These are phyloP conservation scores for Saccopteryx bilineata DNA, from an alignment of 2,113 vertebrate species.

Conservation along the genomic window DNA sequence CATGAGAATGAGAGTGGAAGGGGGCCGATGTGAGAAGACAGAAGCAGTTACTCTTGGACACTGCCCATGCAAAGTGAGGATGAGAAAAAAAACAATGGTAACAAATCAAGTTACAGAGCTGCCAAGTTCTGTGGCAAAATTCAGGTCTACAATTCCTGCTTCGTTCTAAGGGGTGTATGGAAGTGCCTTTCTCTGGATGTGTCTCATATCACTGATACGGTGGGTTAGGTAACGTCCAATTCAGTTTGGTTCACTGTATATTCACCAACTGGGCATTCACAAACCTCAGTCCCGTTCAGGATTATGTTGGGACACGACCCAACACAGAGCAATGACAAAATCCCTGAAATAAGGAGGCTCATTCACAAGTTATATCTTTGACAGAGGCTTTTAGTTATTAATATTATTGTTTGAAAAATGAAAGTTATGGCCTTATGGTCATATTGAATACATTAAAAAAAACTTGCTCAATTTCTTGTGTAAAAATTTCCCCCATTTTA, in stretches of 20 bases:
- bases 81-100: background rate
- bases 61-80: background rate
- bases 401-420: background rate
- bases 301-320: background rate
- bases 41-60: background rate
- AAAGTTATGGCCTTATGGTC: background rate
- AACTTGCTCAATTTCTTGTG: background rate
- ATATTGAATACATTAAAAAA: background rate
- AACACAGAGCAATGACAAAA: background rate
- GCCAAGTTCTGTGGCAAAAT: background rate
- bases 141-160: background rate
- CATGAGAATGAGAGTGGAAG: background rate
- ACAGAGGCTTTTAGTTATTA: background rate
- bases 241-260: background rate
- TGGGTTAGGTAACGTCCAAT: background rate
- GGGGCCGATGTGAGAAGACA: background rate
- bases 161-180: background rate
- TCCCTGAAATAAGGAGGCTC: background rate
- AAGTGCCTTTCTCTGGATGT: background rate
- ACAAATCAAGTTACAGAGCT: background rate
- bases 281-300: background rate
- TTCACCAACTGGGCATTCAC: background rate
- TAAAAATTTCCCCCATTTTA: conserved; percentile 5
- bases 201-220: background rate
- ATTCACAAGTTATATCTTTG: conserved; percentile 12